Conservation (phyloP, 35 echinoderm and acorn worm genomes). For the Anneissia japonica region DNA sequence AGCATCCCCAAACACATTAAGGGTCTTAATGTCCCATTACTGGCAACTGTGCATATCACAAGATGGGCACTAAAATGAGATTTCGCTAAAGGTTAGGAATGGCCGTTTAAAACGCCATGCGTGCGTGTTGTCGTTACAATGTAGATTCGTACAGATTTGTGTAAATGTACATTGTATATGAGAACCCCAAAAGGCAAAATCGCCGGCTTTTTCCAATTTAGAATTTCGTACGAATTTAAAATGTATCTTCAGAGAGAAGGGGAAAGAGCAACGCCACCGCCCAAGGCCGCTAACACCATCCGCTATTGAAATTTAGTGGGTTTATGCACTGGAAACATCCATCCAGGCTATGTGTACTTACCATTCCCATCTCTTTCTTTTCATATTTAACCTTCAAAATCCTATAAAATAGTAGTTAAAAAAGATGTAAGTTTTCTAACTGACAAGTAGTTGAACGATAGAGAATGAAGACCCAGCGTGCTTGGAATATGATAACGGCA, state of each 20-base stretch:
- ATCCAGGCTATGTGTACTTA: too few species aligned
- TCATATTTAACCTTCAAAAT: too few species aligned
- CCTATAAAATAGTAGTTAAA: too few species aligned
- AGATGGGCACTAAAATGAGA: neutral
- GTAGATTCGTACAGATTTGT: neutral
- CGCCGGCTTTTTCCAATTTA: neutral
- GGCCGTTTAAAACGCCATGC: neutral
- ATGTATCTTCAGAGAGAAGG: neutral
- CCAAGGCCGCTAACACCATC: neutral
- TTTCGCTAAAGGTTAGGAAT: constrained; percentile 1
- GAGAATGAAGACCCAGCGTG: neutral
- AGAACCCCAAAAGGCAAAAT: neutral
- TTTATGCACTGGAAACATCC: too few species aligned
- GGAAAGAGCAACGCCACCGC: neutral
- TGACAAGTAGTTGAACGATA: too few species aligned
- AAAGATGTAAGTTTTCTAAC: too few species aligned
- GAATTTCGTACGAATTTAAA: neutral
- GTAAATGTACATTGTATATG: neutral
- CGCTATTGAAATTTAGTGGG: too few species aligned
- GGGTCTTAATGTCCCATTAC: constrained; percentile 1
- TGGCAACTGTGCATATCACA: neutral
- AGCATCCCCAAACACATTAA: constrained; percentile 1
- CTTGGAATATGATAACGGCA: neutral
- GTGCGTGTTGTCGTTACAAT: neutral
- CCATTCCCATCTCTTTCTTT: too few species aligned